Evolutionary conservation across 2,888 invertebrate genomes (phyloP).

Genomic region (Xylocampa areola): DNA sequence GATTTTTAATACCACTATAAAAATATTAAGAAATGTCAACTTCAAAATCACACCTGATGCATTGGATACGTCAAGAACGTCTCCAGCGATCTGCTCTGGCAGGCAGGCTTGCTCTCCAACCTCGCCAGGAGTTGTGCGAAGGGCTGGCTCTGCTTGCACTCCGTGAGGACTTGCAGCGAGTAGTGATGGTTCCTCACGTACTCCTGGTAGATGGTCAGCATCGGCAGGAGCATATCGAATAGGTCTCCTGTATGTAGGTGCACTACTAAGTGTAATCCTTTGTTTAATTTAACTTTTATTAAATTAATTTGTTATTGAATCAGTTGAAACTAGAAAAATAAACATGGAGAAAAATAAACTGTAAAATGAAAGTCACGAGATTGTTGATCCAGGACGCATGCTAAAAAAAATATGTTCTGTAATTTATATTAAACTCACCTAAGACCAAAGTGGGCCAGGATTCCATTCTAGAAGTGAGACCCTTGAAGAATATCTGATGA

Average conservation of each 20-base stretch:
- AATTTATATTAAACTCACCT: conserved; percentile 90
- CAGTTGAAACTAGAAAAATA: background rate
- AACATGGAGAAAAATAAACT: background rate
- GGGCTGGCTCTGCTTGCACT: conserved; percentile 95
- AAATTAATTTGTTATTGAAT: too few species aligned
- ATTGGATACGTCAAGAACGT: conserved; percentile 97
- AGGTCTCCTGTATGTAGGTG: conserved; percentile 93
- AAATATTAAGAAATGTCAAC: too few species aligned
- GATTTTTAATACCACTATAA: background rate
- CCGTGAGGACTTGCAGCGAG: conserved; percentile 96
- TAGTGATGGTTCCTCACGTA: conserved; percentile 98
- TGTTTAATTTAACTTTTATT: conserved; percentile 20
- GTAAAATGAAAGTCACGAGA: too few species aligned
- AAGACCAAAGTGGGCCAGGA: conserved; percentile 98
- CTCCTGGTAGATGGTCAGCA: conserved; percentile 98
- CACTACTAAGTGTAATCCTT: conserved; percentile 64
- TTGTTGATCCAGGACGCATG: too few species aligned
- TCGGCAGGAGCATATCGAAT: conserved; percentile 98
- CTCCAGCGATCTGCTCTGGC: conserved; percentile 95
- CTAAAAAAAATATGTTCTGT: too few species aligned
- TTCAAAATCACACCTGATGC: conserved; percentile 95
- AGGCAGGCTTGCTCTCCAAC: conserved; percentile 95
- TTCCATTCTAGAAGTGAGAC: conserved; percentile 96
- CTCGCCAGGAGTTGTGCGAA: conserved; percentile 94
- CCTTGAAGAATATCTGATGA: conserved; percentile 98